Conservation (phyloP, 1,140 invertebrate species). For the Agrilus planipennis region DNA sequence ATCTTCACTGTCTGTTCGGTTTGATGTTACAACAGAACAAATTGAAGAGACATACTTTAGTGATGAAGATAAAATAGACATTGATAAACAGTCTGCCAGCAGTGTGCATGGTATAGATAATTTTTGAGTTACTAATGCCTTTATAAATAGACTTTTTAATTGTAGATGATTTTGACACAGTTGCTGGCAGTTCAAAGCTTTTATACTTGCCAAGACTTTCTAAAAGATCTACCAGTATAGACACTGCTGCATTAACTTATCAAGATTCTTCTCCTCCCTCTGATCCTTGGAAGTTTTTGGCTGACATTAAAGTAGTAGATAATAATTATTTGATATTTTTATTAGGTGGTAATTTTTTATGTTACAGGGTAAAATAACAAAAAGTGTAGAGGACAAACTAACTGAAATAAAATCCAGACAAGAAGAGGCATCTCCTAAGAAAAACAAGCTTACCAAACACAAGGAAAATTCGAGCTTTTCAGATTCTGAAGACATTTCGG, state of each 20-base stretch:
- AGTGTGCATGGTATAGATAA: background rate
- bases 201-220: slow-evolving; percentile 28
- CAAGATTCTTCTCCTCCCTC: slow-evolving; percentile 38
- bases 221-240: slow-evolving; percentile 36
- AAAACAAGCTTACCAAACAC: slow-evolving; percentile 31
- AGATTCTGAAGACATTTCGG: slow-evolving; percentile 42
- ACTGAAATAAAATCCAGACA: slow-evolving; percentile 42
- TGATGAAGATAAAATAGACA: slow-evolving; percentile 42
- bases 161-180: background rate
- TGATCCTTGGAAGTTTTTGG: slow-evolving; percentile 43
- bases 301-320: slow-evolving; percentile 36
- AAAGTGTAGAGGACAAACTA: slow-evolving; percentile 50
- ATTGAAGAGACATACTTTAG: slow-evolving; percentile 51
- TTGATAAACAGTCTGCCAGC: background rate
- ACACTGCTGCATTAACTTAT: slow-evolving; percentile 24
- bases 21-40: slow-evolving; percentile 58
- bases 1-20: slow-evolving; percentile 47
- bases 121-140: background rate
- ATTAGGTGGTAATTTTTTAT: slow-evolving; percentile 12
- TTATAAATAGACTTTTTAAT: background rate
- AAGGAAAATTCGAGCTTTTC: slow-evolving; percentile 45
- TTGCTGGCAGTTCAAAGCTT: slow-evolving; percentile 24
- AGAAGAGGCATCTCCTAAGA: slow-evolving; percentile 21
- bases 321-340: slow-evolving; percentile 5
- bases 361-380: slow-evolving; percentile 47